Evolutionary conservation across 2,888 invertebrate genomes (phyloP).

Genomic region (Drosophila emarginata): DNA sequence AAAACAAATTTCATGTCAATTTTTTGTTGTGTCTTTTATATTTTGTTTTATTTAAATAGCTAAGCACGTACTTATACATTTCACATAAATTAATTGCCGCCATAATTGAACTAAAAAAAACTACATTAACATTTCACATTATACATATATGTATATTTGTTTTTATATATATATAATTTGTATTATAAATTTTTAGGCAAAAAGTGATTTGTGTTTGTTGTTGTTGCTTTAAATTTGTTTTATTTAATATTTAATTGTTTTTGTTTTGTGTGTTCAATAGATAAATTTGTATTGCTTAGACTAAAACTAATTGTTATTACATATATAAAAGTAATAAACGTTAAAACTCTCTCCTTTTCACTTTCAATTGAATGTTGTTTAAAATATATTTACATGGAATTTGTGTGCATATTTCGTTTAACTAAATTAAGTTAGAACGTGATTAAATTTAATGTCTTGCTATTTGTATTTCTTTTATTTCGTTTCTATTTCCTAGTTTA

Average conservation of each 20-base stretch:
- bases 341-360: constrained; percentile 38
- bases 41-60: constrained; percentile 67
- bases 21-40: constrained; percentile 27
- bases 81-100: constrained; percentile 68
- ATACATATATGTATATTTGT: not conserved
- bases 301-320: constrained; percentile 71
- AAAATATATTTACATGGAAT: constrained; percentile 59
- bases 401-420: constrained; percentile 43
- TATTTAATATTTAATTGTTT: constrained; percentile 30
- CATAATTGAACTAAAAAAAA: constrained; percentile 62
- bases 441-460: not conserved
- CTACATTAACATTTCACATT: constrained; percentile 10
- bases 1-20: not conserved
- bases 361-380: not conserved
- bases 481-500: constrained; percentile 32
- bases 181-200: constrained; percentile 15
- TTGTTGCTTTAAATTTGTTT: constrained; percentile 25
- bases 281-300: constrained; percentile 43
- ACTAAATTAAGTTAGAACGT: constrained; percentile 28
- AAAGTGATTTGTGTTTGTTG: constrained; percentile 18
- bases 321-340: constrained; percentile 67
- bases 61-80: constrained; percentile 45
- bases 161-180: not conserved
- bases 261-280: constrained; percentile 41
- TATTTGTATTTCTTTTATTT: constrained; percentile 11